Evolutionary conservation across 1,140 invertebrate species (phyloP).

Genomic region (Ceratina calcarata): DNA sequence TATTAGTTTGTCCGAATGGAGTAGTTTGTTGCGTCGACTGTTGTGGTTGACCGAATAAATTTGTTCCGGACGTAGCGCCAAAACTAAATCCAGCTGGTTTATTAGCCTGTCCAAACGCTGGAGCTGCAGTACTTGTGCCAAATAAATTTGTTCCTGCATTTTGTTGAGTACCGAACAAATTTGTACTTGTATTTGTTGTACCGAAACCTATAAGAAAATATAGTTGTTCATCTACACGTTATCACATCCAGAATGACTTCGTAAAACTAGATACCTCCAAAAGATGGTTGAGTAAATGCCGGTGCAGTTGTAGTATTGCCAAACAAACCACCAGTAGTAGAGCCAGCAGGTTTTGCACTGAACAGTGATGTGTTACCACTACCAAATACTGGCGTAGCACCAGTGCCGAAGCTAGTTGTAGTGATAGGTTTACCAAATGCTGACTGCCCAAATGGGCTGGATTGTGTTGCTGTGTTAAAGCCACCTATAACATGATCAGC

Average conservation of each 20-base stretch:
- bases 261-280: slow-evolving; percentile 69
- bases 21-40: slow-evolving; percentile 75
- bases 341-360: slow-evolving; percentile 81
- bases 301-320: slow-evolving; percentile 73
- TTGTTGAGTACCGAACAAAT: slow-evolving; percentile 76
- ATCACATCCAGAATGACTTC: slow-evolving; percentile 1
- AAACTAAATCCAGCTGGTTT: slow-evolving; percentile 83
- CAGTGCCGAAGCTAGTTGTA: slow-evolving; percentile 77
- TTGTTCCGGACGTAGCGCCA: slow-evolving; percentile 77
- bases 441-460: slow-evolving; percentile 79
- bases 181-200: slow-evolving; percentile 72
- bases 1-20: slow-evolving; percentile 84
- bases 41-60: slow-evolving; percentile 82
- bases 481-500: slow-evolving; percentile 49
- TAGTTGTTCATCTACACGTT: background rate
- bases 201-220: slow-evolving; percentile 70
- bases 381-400: slow-evolving; percentile 79
- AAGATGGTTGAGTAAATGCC: slow-evolving; percentile 80
- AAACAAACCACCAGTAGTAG: slow-evolving; percentile 79
- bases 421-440: slow-evolving; percentile 80
- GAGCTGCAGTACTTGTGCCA: slow-evolving; percentile 76
- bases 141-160: slow-evolving; percentile 78
- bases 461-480: slow-evolving; percentile 74
- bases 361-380: slow-evolving; percentile 80
- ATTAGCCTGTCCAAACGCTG: slow-evolving; percentile 83